Evolutionary conservation across 2,888 invertebrate genomes (phyloP).

Genomic region (Peribatodes rhomboidaria): DNA sequence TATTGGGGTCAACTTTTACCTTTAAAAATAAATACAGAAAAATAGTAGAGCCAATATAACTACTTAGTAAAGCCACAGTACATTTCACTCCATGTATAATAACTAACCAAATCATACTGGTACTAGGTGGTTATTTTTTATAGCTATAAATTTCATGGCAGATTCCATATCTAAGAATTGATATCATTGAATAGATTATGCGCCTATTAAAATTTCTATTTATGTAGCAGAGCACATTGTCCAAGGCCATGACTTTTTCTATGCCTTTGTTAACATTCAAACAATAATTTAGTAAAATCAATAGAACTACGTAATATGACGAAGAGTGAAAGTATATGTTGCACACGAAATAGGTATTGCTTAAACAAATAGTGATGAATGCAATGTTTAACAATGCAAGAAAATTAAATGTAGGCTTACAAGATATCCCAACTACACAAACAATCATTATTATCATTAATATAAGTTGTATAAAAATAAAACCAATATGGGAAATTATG

Average conservation of each 20-base stretch:
- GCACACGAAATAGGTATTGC: neutral
- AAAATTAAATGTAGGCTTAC: neutral
- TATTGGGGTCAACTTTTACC: neutral
- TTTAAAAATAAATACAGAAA: neutral
- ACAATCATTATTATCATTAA: neutral
- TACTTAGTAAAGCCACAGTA: neutral
- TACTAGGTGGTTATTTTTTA: neutral
- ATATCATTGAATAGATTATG: neutral
- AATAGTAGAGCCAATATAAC: too few species aligned
- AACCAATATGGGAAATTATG: constrained; percentile 1
- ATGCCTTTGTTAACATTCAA: constrained; percentile 1
- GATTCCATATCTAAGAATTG: neutral
- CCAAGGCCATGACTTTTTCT: constrained; percentile 17
- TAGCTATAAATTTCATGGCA: neutral
- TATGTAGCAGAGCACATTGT: neutral
- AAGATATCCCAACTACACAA: neutral
- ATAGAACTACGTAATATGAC: constrained; percentile 10
- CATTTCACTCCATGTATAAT: neutral
- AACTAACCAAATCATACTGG: neutral
- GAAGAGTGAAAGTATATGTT: constrained; percentile 27
- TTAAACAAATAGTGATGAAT: neutral
- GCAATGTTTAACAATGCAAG: constrained; percentile 13
- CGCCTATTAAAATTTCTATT: constrained; percentile 3
- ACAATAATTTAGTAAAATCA: constrained; percentile 3
- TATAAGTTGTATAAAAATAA: neutral